Conservation (phyloP, 2,888 invertebrate species). For the Odiellus spinosus region DNA sequence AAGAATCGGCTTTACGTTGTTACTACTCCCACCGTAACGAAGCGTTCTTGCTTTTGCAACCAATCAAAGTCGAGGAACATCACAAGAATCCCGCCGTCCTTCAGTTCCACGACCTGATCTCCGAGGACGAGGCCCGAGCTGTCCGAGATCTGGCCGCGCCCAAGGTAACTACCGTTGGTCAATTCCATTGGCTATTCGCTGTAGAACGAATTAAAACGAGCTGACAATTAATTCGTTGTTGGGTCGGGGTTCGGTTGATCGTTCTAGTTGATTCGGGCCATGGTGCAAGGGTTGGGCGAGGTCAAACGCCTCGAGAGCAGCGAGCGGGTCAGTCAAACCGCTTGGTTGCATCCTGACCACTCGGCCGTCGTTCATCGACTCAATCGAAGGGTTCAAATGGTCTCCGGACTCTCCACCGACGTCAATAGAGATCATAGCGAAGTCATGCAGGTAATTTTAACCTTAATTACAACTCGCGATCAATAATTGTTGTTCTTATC, state of each 20-base stretch:
- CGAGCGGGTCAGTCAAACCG: conserved; percentile 27
- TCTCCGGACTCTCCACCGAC: conserved; percentile 26
- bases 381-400: conserved; percentile 20
- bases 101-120: conserved; percentile 71
- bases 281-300: conserved; percentile 23
- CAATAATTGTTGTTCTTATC: too few species aligned
- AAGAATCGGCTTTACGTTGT: conserved; percentile 38
- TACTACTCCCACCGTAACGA: conserved; percentile 50
- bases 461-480: not conserved
- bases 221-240: too few species aligned
- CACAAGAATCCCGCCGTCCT: conserved; percentile 60
- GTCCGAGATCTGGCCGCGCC: conserved; percentile 19
- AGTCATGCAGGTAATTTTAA: conserved; percentile 22
- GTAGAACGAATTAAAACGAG: too few species aligned
- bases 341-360: conserved; percentile 25
- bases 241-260: too few species aligned
- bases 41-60: conserved; percentile 55
- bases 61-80: conserved; percentile 58
- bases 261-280: conserved; percentile 24
- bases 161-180: conserved; percentile 27
- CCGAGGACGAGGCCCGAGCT: conserved; percentile 30
- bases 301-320: conserved; percentile 23
- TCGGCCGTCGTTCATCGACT: conserved; percentile 21
- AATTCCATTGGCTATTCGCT: too few species aligned
- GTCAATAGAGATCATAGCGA: conserved; percentile 22